Conservation (phyloP, 2,888 invertebrate species). For the Anoncus sp. region DNA sequence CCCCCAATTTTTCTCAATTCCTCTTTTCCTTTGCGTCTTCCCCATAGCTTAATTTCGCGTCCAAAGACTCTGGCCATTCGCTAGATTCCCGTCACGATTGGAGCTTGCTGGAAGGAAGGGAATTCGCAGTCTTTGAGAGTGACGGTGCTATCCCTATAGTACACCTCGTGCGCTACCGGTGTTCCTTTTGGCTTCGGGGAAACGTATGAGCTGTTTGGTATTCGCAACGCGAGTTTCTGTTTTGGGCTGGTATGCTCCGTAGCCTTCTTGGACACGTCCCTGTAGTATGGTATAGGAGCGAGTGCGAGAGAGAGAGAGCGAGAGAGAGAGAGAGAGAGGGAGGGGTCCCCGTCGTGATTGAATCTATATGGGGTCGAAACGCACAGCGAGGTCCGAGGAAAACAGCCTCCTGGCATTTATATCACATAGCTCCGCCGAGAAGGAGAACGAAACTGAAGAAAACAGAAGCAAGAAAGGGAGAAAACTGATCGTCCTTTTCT, state of each 20-base stretch:
- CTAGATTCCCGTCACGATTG: constrained; percentile 57
- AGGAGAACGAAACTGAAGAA: constrained; percentile 26
- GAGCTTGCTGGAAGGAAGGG: constrained; percentile 3
- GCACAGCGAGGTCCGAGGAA: constrained; percentile 51
- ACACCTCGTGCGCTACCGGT: constrained; percentile 23
- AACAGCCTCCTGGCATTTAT: constrained; percentile 51
- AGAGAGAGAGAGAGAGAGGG: constrained; percentile 25
- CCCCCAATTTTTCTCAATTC: constrained; percentile 29
- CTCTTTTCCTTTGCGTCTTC: neutral
- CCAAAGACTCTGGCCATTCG: constrained; percentile 17
- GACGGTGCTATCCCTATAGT: constrained; percentile 1
- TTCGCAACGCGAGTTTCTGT: constrained; percentile 74
- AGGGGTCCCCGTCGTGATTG: constrained; percentile 65
- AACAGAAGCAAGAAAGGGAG: constrained; percentile 26
- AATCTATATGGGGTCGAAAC: constrained; percentile 61
- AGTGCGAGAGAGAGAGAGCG: constrained; percentile 21
- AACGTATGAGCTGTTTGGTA: constrained; percentile 73
- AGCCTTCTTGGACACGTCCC: constrained; percentile 22
- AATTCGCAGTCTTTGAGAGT: constrained; percentile 7
- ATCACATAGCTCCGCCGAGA: constrained; percentile 53
- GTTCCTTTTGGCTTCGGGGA: constrained; percentile 16
- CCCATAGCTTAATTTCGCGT: constrained; percentile 16
- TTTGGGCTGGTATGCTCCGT: constrained; percentile 34
- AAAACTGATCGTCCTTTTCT: constrained; percentile 30
- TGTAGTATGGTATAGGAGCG: constrained; percentile 1